These are phyloP conservation scores for Eumacrocentrus americanus DNA, from an alignment of 2,888 invertebrate genomes.

Conservation along the genomic window DNA sequence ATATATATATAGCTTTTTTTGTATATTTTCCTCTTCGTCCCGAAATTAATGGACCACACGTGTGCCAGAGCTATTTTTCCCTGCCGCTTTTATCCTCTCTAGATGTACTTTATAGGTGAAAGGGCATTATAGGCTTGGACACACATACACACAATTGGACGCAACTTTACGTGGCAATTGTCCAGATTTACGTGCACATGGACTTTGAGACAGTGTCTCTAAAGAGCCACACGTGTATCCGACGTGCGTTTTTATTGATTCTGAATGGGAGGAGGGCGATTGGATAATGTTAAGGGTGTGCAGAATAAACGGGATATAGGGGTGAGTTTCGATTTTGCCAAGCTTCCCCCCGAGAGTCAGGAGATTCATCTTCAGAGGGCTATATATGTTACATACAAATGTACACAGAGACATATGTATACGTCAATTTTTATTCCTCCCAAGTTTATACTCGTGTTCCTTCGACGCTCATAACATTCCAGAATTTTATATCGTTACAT, in stretches of 20 bases:
- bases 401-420: conserved; percentile 4
- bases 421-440: conserved; percentile 2
- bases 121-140: conserved; percentile 9
- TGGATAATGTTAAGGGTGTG: neutral
- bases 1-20: neutral
- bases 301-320: neutral
- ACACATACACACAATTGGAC: conserved; percentile 2
- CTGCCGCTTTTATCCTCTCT: conserved; percentile 3
- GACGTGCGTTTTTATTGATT: conserved; percentile 27
- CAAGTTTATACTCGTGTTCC: conserved; percentile 10
- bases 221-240: conserved; percentile 19
- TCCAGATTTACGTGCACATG: conserved; percentile 6
- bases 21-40: conserved; percentile 13
- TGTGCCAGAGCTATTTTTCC: conserved; percentile 39
- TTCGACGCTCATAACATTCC: conserved; percentile 2
- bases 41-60: conserved; percentile 54
- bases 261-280: neutral
- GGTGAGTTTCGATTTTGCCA: neutral
- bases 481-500: neutral
- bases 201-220: conserved; percentile 6
- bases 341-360: neutral
- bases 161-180: conserved; percentile 9
- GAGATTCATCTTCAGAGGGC: conserved; percentile 8
- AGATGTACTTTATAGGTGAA: conserved; percentile 2
- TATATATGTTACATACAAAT: neutral